These are phyloP conservation scores for Tenualosa thibaudeaui DNA, from an alignment of 2,797 vertebrate species.

Conservation along the genomic window DNA sequence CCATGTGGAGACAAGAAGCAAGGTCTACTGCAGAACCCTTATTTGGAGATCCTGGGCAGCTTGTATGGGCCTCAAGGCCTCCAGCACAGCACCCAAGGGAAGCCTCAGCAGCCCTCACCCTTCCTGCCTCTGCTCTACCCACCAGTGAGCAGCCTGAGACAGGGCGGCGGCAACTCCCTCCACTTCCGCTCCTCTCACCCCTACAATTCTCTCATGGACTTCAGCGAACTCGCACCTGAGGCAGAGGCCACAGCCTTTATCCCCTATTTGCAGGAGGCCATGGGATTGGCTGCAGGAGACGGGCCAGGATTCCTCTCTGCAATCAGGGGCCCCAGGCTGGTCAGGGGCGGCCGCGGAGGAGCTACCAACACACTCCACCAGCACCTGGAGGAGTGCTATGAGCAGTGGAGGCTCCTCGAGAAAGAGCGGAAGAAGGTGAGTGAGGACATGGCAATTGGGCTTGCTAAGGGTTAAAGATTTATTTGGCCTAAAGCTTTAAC, in stretches of 20 bases:
- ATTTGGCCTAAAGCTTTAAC: not conserved
- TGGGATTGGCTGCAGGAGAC: constrained; percentile 57
- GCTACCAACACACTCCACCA: constrained; percentile 77
- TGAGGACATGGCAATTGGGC: not conserved
- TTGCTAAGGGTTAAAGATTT: not conserved
- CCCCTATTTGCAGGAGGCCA: constrained; percentile 69
- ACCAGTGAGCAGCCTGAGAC: constrained; percentile 67
- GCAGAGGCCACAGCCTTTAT: constrained; percentile 71
- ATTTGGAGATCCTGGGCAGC: constrained; percentile 69
- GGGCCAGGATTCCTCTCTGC: constrained; percentile 65
- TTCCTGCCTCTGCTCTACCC: constrained; percentile 65
- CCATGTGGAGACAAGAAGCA: constrained; percentile 68
- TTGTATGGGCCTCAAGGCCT: constrained; percentile 67
- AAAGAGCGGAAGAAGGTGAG: constrained; percentile 90
- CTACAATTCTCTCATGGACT: constrained; percentile 67
- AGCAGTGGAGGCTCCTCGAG: constrained; percentile 86
- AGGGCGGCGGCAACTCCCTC: constrained; percentile 62
- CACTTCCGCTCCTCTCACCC: constrained; percentile 62
- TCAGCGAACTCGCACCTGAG: constrained; percentile 64
- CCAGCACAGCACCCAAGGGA: constrained; percentile 49
- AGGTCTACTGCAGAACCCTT: constrained; percentile 66
- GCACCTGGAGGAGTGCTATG: constrained; percentile 84
- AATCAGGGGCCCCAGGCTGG: constrained; percentile 65
- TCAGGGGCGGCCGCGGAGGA: constrained; percentile 67
- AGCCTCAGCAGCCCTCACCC: constrained; percentile 58